A percentile compares a stretch with the other conserved stretches of the same genome.
Evolutionary conservation across 2,888 invertebrate species (phyloP).

Genomic region (Cyclophora punctaria): DNA sequence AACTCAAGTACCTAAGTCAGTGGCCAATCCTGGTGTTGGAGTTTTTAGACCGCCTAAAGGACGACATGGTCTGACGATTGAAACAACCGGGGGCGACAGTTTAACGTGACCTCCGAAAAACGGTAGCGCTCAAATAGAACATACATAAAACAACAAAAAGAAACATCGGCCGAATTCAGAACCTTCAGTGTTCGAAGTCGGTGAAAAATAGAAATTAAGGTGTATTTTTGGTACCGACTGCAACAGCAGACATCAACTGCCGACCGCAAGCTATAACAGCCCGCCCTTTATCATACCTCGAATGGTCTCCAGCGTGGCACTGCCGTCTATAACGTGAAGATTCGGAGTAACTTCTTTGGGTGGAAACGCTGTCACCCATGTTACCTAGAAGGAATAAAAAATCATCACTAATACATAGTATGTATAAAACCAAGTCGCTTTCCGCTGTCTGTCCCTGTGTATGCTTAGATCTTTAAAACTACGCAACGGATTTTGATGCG

Average conservation of each 20-base stretch:
- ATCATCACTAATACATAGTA: not conserved
- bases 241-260: not conserved
- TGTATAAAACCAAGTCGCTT: too few species aligned
- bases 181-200: not conserved
- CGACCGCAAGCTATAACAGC: not conserved
- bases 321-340: conserved; percentile 27
- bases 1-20: too few species aligned
- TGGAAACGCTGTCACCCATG: conserved; percentile 40
- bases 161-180: not conserved
- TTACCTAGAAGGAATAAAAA: conserved; percentile 28
- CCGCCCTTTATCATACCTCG: conserved; percentile 15
- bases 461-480: too few species aligned
- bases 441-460: too few species aligned
- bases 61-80: too few species aligned
- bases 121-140: not conserved
- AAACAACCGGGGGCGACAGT: too few species aligned
- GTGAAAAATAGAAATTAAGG: not conserved
- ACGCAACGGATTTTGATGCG: too few species aligned
- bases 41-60: too few species aligned
- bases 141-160: not conserved
- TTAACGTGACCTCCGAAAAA: not conserved
- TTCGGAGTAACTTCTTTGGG: conserved; percentile 26
- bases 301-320: conserved; percentile 8
- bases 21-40: too few species aligned
- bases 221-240: not conserved